These are phyloP conservation scores for Tanytarsus gracilentus DNA, from an alignment of 2,888 invertebrate species.

Conservation along the genomic window DNA sequence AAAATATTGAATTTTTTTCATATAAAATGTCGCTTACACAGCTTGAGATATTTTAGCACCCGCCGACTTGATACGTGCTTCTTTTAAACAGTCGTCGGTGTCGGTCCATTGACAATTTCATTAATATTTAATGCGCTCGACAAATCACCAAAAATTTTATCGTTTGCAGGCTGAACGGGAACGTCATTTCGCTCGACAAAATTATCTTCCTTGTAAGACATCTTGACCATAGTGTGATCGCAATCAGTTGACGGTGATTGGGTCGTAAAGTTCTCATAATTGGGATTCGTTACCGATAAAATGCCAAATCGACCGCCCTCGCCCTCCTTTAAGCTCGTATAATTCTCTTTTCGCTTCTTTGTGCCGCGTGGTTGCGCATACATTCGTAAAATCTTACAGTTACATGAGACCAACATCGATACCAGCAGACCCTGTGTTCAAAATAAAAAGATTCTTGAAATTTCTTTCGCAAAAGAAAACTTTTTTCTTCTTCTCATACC, in stretches of 20 bases:
- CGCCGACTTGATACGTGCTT: too few relatives aligned
- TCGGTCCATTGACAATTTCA: conserved; percentile 32
- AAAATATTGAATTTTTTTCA: neutral
- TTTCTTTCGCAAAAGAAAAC: too few relatives aligned
- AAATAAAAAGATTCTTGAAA: conserved; percentile 3
- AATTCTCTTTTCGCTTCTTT: conserved; percentile 34
- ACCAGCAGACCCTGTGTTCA: conserved; percentile 51
- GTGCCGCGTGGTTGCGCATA: conserved; percentile 33
- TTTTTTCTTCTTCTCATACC: conserved; percentile 32
- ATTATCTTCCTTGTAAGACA: conserved; percentile 33
- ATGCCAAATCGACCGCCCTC: conserved; percentile 35
- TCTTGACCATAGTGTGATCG: conserved; percentile 31
- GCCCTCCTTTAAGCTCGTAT: conserved; percentile 33
- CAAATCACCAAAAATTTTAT: conserved; percentile 31
- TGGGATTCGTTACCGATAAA: conserved; percentile 35
- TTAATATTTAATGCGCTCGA: conserved; percentile 33
- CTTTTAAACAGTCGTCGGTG: conserved; percentile 33
- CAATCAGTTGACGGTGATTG: conserved; percentile 17
- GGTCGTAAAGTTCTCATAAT: conserved; percentile 31
- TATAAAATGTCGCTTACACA: too few relatives aligned
- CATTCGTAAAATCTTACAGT: conserved; percentile 44
- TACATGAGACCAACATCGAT: conserved; percentile 54
- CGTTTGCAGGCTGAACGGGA: conserved; percentile 16
- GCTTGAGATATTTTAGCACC: too few relatives aligned
- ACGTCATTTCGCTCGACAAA: conserved; percentile 32